phyloP scores from a whole-genome alignment of 1,140 invertebrate species.

The Zeugodacus cucurbitae region DNA sequence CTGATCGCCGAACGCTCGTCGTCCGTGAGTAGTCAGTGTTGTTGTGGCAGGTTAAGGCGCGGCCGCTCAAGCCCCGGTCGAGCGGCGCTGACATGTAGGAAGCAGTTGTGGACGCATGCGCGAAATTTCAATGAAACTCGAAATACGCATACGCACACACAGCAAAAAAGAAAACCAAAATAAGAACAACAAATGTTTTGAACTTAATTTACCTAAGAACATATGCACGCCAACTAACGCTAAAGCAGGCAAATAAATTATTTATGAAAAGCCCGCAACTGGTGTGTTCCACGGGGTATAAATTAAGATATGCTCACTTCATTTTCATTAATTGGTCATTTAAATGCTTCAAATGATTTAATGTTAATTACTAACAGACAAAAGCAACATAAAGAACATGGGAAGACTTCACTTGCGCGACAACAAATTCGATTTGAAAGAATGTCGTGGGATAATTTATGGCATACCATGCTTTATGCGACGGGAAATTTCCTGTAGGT shows the following conservation, averaged over 20 bases:
- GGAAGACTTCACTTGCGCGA: background rate
- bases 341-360: conserved; percentile 34
- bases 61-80: background rate
- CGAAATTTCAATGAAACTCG: conserved; percentile 23
- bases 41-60: conserved; percentile 35
- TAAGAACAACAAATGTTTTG: too few species aligned
- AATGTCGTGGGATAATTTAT: background rate
- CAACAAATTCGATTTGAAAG: background rate
- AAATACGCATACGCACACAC: background rate
- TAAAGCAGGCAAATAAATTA: conserved; percentile 11
- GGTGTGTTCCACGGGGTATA: background rate
- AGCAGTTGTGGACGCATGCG: conserved; percentile 33
- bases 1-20: background rate
- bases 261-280: background rate
- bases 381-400: background rate
- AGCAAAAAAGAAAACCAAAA: background rate
- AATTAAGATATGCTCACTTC: background rate
- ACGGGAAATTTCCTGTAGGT: background rate
- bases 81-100: conserved; percentile 14
- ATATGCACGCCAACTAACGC: background rate
- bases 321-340: conserved; percentile 21
- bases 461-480: background rate
- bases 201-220: background rate
- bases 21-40: background rate
- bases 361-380: background rate